These are phyloP conservation scores for Zosterops borbonicus DNA, from an alignment of 2,113 vertebrate species.

Conservation along the genomic window DNA sequence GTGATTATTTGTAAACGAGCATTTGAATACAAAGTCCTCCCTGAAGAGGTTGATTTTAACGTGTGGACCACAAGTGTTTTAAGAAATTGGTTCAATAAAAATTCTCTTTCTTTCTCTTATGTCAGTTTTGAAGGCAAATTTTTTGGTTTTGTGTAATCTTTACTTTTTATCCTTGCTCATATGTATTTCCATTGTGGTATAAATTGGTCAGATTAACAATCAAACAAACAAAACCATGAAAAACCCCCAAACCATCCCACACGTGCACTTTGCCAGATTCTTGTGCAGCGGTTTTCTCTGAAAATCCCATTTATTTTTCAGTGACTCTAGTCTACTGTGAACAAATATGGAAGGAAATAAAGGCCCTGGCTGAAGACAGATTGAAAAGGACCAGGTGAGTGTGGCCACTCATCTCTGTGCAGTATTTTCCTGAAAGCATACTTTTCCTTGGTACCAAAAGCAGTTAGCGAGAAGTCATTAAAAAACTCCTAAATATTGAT, in stretches of 20 bases:
- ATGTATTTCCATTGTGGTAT: not conserved
- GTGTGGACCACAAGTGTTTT: not conserved
- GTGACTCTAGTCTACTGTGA: not conserved
- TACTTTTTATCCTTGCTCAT: not conserved
- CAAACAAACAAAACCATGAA: rapidly evolving
- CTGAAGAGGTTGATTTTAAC: not conserved
- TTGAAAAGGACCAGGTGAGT: not conserved
- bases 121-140: not conserved
- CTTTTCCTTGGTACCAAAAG: not conserved
- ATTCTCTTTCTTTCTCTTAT: not conserved
- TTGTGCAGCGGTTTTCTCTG: not conserved
- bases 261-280: not conserved
- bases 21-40: not conserved
- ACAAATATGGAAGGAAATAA: not conserved
- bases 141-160: not conserved
- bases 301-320: not conserved
- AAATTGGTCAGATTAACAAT: not conserved
- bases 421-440: not conserved
- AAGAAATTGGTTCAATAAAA: not conserved
- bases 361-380: not conserved
- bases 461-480: not conserved
- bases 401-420: rapidly evolving
- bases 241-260: not conserved
- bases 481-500: not conserved
- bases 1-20: not conserved